A percentile compares a stretch with the other conserved stretches of the same genome.
Conservation (phyloP, 1,140 invertebrate species). For the Paraescarpia echinospica region DNA sequence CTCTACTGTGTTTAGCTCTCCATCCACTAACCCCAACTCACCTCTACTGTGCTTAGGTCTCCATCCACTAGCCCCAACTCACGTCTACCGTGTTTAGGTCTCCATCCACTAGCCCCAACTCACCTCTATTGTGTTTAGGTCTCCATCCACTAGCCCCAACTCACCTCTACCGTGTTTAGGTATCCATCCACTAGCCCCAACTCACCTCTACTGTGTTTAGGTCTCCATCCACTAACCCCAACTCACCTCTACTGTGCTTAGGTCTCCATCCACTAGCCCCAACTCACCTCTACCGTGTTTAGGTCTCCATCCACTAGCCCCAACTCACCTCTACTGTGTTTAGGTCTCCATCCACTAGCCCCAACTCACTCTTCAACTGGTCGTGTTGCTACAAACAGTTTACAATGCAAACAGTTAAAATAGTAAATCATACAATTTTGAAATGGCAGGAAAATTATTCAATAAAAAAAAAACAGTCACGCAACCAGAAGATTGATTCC, state of each 20-base stretch:
- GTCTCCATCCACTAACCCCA: conserved; percentile 38
- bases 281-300: conserved; percentile 34
- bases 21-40: conserved; percentile 39
- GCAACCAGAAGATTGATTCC: no score
- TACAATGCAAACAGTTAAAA: no score
- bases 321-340: conserved; percentile 23
- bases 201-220: conserved; percentile 30
- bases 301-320: conserved; percentile 35
- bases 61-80: conserved; percentile 39
- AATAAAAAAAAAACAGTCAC: no score
- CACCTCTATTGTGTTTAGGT: conserved; percentile 22
- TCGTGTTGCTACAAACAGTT: conserved; percentile 38
- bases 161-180: conserved; percentile 30
- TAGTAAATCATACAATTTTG: no score
- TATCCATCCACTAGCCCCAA: conserved; percentile 38
- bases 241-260: conserved; percentile 28
- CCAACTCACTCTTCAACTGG: conserved; percentile 37
- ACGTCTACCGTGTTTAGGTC: conserved; percentile 25
- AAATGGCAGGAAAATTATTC: no score
- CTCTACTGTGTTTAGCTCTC: conserved; percentile 23
- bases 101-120: conserved; percentile 38
- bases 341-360: conserved; percentile 35
- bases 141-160: conserved; percentile 38
- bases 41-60: conserved; percentile 24
- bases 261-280: conserved; percentile 35